phyloP scores from a whole-genome alignment of 2,888 invertebrate genomes.

The Parapristionchus giblindavisi region DNA sequence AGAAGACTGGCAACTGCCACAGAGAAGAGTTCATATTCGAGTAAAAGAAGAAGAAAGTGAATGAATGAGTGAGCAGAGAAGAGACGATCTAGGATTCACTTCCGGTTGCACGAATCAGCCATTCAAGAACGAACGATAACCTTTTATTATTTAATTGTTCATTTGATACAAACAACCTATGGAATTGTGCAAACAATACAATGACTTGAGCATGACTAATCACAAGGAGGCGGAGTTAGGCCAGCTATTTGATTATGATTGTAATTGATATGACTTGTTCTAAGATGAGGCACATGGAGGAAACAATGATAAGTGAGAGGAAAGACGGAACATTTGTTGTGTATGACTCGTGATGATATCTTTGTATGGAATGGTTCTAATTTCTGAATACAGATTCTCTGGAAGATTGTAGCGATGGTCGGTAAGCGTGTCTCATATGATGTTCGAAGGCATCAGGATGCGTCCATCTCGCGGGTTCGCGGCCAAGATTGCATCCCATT shows the following conservation, averaged over 20 bases:
- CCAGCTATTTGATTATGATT: too few species aligned
- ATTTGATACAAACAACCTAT: too few species aligned
- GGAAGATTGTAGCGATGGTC: slow-evolving; percentile 24
- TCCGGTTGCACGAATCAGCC: too few species aligned
- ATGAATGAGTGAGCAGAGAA: slow-evolving; percentile 3
- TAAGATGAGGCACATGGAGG: too few species aligned
- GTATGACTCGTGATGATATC: neutral
- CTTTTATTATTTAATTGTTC: too few species aligned
- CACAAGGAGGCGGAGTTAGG: too few species aligned
- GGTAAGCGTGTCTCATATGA: slow-evolving; percentile 21
- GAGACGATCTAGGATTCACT: too few species aligned
- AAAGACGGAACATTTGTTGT: neutral
- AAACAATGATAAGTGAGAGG: neutral
- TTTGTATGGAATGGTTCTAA: neutral
- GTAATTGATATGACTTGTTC: too few species aligned
- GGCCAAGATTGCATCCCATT: neutral
- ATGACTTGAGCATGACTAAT: too few species aligned
- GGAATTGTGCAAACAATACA: too few species aligned
- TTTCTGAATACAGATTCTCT: slow-evolving; percentile 22
- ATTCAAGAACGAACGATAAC: too few species aligned
- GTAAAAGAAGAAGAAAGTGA: neutral
- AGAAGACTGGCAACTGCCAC: slow-evolving; percentile 30
- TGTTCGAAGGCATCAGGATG: slow-evolving; percentile 58
- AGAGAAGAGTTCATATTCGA: neutral
- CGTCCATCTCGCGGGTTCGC: slow-evolving; percentile 39